Conservation (phyloP, 2,797 vertebrate genomes). For the Coluber constrictor region DNA sequence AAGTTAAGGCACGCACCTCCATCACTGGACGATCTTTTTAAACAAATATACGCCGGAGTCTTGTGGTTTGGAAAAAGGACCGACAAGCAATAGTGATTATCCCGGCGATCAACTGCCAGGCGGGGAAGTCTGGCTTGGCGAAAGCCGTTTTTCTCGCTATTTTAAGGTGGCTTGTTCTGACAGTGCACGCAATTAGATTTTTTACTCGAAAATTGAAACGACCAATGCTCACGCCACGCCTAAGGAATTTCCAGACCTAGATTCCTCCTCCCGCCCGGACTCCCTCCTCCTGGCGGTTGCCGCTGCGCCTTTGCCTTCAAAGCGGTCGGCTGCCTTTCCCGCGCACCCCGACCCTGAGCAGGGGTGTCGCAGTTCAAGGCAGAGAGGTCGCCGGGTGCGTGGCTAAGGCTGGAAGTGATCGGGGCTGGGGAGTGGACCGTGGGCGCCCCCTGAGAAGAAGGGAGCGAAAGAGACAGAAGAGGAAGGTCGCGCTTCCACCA, state of each 20-base stretch:
- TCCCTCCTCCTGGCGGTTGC: background rate
- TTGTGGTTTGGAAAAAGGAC: background rate
- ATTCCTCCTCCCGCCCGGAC: background rate
- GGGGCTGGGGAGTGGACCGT: too few relatives aligned
- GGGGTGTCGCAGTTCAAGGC: background rate
- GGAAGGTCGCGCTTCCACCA: background rate
- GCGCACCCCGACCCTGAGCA: background rate
- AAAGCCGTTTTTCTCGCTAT: background rate
- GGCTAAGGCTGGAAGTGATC: background rate
- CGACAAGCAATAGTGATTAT: background rate
- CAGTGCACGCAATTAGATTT: background rate
- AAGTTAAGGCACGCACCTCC: background rate
- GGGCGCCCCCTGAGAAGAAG: background rate
- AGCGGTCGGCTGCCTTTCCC: background rate
- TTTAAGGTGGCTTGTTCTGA: background rate
- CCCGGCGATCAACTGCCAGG: background rate
- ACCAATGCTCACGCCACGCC: background rate
- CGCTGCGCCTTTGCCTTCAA: background rate
- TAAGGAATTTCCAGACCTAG: background rate
- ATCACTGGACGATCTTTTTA: background rate
- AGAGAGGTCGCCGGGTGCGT: background rate
- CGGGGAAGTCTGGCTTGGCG: background rate
- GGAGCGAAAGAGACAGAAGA: background rate
- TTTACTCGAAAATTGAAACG: background rate
- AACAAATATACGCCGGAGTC: background rate